A percentile compares a stretch with the other conserved stretches of the same genome.
These are phyloP conservation scores for Malurus leucopterus DNA, from an alignment of 2,797 vertebrate genomes.

Conservation along the genomic window DNA sequence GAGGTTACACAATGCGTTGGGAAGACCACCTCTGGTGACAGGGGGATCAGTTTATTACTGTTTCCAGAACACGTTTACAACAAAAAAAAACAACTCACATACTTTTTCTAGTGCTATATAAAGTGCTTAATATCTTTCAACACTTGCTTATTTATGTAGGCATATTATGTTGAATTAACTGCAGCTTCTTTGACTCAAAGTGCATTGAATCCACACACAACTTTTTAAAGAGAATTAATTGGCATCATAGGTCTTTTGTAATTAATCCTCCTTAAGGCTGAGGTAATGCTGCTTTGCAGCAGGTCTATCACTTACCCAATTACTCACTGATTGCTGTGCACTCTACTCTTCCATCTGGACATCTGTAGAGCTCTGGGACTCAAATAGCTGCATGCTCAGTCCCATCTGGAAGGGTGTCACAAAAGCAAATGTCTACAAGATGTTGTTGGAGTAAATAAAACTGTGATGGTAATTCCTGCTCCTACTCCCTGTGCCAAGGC, in stretches of 20 bases:
- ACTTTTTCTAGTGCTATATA: neutral
- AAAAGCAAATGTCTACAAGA: conserved; percentile 42
- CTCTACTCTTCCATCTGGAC: conserved; percentile 50
- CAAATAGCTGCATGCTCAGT: conserved; percentile 22
- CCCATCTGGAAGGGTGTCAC: conserved; percentile 53
- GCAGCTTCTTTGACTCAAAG: conserved; percentile 16
- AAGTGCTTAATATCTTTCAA: neutral
- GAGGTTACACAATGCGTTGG: neutral
- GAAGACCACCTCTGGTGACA: neutral
- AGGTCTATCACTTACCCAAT: conserved; percentile 58
- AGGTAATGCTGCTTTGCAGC: conserved; percentile 54
- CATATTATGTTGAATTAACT: conserved; percentile 6
- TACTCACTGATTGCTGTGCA: conserved; percentile 33
- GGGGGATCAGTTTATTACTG: neutral
- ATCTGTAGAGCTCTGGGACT: conserved; percentile 49
- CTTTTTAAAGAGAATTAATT: conserved; percentile 57
- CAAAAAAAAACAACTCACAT: neutral
- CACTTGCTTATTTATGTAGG: neutral
- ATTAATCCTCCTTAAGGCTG: conserved; percentile 57
- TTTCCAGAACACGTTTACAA: neutral
- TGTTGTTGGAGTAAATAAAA: conserved; percentile 35
- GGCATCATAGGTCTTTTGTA: conserved; percentile 37
- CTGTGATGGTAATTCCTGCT: neutral
- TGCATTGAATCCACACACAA: neutral
- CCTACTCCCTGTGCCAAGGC: neutral